These are phyloP conservation scores for Ptilorrhoa leucosticta DNA, from an alignment of 2,113 vertebrate species.

Conservation along the genomic window DNA sequence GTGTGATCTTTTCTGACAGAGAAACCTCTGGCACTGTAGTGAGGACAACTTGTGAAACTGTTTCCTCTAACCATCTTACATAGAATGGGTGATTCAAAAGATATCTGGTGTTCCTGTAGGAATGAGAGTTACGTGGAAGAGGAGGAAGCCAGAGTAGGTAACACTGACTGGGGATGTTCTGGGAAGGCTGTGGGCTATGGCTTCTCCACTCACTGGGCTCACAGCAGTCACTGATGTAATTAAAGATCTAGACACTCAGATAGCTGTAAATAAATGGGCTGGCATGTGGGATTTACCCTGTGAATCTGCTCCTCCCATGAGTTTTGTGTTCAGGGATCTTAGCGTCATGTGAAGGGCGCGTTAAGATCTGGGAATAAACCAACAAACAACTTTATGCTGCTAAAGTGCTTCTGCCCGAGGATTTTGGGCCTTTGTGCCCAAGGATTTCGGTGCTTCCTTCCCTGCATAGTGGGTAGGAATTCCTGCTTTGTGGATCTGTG, in stretches of 20 bases:
- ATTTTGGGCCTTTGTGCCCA: neutral
- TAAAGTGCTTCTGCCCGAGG: neutral
- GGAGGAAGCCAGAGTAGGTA: slow-evolving; percentile 18
- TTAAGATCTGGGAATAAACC: neutral
- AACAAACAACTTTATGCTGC: accelerated
- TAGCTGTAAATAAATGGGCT: slow-evolving; percentile 76
- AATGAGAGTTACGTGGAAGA: neutral
- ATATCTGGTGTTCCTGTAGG: neutral
- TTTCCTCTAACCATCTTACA: accelerated
- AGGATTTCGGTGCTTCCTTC: neutral
- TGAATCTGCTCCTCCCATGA: neutral
- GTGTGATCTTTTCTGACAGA: accelerated
- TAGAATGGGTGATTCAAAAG: neutral
- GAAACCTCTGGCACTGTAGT: accelerated
- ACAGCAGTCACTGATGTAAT: slow-evolving; percentile 75
- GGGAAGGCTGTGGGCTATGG: slow-evolving; percentile 68
- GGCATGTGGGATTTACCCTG: neutral
- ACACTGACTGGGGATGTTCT: slow-evolving; percentile 17
- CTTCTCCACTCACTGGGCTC: slow-evolving; percentile 69
- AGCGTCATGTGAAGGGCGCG: neutral
- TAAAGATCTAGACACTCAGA: slow-evolving; percentile 80
- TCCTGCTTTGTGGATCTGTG: neutral
- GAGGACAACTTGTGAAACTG: accelerated
- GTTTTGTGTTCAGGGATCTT: neutral
- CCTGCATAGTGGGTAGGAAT: neutral